Evolutionary conservation across 2,797 vertebrate genomes (phyloP).

Genomic region (Aphelocoma californica): DNA sequence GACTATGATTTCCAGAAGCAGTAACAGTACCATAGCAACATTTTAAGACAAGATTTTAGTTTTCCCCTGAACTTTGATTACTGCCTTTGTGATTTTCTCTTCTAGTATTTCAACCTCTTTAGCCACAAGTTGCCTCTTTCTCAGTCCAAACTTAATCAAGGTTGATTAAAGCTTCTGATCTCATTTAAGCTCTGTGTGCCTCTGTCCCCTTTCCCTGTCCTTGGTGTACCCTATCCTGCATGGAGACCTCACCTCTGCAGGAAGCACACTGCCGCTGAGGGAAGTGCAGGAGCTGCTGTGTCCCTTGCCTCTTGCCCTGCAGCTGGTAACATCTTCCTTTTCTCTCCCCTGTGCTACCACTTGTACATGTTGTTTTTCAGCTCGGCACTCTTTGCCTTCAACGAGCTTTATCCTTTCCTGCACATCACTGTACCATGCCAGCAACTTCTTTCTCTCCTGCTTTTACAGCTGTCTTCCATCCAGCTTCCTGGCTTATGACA

Average conservation of each 20-base stretch:
- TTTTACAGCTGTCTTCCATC: neutral
- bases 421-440: neutral
- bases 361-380: neutral
- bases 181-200: neutral
- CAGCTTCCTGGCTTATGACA: neutral
- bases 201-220: neutral
- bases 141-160: neutral
- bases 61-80: neutral
- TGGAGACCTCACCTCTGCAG: neutral
- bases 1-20: neutral
- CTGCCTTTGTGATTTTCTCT: neutral
- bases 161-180: neutral
- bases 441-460: neutral
- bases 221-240: neutral
- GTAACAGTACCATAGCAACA: neutral
- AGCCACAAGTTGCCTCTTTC: neutral
- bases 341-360: neutral
- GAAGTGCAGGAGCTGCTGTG: neutral
- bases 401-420: rapidly evolving
- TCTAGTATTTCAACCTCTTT: neutral
- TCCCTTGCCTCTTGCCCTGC: neutral
- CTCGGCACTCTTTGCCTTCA: neutral
- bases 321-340: neutral
- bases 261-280: neutral
- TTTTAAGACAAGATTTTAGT: neutral